A percentile compares a stretch with the other conserved stretches of the same genome.
Conservation (phyloP, 2,113 vertebrate genomes). For the Varanus salvator region DNA sequence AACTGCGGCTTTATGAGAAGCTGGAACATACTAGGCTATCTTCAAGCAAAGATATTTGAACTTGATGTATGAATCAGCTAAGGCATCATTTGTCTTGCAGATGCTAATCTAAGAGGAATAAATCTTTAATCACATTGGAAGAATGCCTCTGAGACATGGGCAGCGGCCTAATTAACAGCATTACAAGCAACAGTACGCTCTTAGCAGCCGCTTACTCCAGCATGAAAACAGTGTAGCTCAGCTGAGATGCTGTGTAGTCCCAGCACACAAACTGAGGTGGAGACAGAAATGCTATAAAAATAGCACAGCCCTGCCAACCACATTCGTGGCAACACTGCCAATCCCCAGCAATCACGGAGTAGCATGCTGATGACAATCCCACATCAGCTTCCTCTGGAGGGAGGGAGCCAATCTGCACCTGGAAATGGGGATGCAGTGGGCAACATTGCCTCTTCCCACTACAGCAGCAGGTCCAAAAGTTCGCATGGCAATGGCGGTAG, state of each 20-base stretch:
- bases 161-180: background rate
- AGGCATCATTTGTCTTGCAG: background rate
- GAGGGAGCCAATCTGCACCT: too few species aligned
- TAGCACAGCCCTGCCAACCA: too few species aligned
- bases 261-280: background rate
- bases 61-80: background rate
- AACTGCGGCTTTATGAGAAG: background rate
- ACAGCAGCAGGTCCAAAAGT: too few species aligned
- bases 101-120: background rate
- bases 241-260: background rate
- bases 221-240: background rate
- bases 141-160: background rate
- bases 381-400: too few species aligned
- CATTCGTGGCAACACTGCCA: too few species aligned
- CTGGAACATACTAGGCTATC: background rate
- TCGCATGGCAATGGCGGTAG: too few species aligned
- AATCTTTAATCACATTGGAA: background rate
- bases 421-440: too few species aligned
- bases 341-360: too few species aligned
- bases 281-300: background rate
- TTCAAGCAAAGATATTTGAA: background rate
- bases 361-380: too few species aligned
- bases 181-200: background rate
- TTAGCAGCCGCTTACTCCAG: background rate
- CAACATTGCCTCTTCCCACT: too few species aligned